phyloP scores from a whole-genome alignment of 2,888 invertebrate species.

The Tipula unca region DNA sequence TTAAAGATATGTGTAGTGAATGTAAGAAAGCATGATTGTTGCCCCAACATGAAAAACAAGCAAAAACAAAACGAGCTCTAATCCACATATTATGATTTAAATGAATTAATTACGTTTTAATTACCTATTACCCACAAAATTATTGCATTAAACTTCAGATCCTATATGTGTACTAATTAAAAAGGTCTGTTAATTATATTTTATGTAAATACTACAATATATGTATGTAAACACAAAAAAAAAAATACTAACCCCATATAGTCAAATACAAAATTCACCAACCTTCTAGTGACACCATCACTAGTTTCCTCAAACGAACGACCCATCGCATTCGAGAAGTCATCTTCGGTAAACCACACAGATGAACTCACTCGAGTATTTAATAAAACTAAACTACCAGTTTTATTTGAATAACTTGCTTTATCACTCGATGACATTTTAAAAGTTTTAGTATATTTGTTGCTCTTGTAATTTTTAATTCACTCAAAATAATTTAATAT shows the following conservation, averaged over 20 bases:
- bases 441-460: no score
- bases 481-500: neutral
- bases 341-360: neutral
- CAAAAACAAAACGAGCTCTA: no score
- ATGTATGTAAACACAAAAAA: neutral
- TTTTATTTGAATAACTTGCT: neutral
- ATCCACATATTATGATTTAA: no score
- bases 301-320: neutral
- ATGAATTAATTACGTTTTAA: no score
- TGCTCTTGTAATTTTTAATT: neutral
- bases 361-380: neutral
- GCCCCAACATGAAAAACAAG: no score
- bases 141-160: no score
- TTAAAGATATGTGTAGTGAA: no score
- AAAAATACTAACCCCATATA: neutral
- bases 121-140: no score
- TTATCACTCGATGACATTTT: neutral
- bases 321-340: neutral
- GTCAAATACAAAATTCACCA: neutral
- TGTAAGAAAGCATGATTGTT: no score
- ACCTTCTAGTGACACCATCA: neutral
- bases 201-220: no score
- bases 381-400: neutral
- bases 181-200: no score
- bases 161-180: no score